Percentiles rank a stretch among this genome's conserved stretches.
These are phyloP conservation scores for Araneus ventricosus DNA, from an alignment of 1,140 invertebrate species.

Conservation along the genomic window DNA sequence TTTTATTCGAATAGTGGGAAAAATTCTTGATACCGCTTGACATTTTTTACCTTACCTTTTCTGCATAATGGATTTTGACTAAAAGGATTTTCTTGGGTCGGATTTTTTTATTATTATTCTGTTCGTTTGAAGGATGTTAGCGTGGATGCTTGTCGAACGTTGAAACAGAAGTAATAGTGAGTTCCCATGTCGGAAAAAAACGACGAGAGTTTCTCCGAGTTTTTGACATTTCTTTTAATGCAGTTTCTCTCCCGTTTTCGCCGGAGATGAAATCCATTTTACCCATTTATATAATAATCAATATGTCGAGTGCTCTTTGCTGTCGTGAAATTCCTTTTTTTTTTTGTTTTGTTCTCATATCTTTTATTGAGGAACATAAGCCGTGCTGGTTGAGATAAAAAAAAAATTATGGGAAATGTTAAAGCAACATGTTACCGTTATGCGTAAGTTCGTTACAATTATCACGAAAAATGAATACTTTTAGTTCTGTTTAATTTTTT, in stretches of 20 bases:
- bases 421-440: too few species aligned
- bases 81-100: conserved; percentile 50
- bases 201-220: neutral
- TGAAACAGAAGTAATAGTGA: conserved; percentile 42
- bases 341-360: too few species aligned
- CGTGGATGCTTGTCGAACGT: neutral
- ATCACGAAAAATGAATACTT: too few species aligned
- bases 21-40: conserved; percentile 38
- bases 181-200: conserved; percentile 5
- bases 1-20: neutral
- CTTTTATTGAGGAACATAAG: too few species aligned
- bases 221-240: conserved; percentile 67
- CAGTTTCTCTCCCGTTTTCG: conserved; percentile 55
- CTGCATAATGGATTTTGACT: conserved; percentile 70
- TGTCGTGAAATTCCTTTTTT: neutral
- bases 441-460: too few species aligned
- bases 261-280: conserved; percentile 41
- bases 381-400: too few species aligned
- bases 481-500: too few species aligned
- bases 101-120: neutral
- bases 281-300: conserved; percentile 62
- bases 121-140: neutral
- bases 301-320: conserved; percentile 45
- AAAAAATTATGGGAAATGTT: too few species aligned
- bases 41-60: conserved; percentile 49